Base-by-base conservation (phyloP, 2,797 vertebrate species). In the Tragelaphus oryx region DNA sequence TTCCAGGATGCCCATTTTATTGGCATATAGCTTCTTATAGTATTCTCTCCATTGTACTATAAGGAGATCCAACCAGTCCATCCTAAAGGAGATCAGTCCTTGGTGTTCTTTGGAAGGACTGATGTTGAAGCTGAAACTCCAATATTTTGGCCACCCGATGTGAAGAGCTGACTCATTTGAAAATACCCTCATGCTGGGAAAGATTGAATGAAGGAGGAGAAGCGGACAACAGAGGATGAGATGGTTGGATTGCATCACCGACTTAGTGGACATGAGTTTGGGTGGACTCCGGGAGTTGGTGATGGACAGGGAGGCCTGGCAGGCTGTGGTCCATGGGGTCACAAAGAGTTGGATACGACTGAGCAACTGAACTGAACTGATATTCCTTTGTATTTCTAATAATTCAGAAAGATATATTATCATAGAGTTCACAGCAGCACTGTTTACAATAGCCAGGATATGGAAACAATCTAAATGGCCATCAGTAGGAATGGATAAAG, bases 241-340 rank as follows among this genome's bases (percentile, higher is more conserved):
- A 68, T 37, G n/a, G 62, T 33, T 65, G n/a, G 30, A 33, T 65
- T 17, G n/a, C 17, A 37, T 68, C 62, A 68, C 16, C 2, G 0
- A 68, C n/a, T 20, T 18, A 68, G 33, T 37, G n/a, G 8, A 68
- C 62, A 33, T 65, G 17, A 65, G 17, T 65, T 65, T 65, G 9
- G 8, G 62, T 33, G 20, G 20, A 33, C 8, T 65, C 4, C 0
- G 0, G 62, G 17, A 65, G n/a, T 33, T 20, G 62, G 17, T 65
- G 4, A 33, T 65, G n/a, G n/a, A 65, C 3, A 16, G 62, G 17
- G 62, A 65, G 62, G 17, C 62, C 62, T 65, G 62, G 62, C 0
- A 0, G 8, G 62, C 62, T 65, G 9, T 0, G 0, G 17, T 33
- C 62, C n/a, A 33, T 33, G 17, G n/a, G 17, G n/a, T 33, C 4